These are phyloP conservation scores for Apamea anceps DNA, from an alignment of 2,888 invertebrate species.

Conservation along the genomic window DNA sequence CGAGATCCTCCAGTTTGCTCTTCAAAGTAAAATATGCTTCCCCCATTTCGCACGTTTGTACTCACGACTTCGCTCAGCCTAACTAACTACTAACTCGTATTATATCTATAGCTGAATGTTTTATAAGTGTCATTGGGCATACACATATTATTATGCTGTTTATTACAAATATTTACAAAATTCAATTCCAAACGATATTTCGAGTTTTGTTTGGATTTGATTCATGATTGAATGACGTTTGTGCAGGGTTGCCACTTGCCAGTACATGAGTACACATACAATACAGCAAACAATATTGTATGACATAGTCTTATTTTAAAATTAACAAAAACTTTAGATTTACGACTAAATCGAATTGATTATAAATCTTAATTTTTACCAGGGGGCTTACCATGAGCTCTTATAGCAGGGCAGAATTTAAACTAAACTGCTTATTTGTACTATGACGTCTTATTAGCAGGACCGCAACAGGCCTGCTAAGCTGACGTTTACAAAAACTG, in stretches of 20 bases:
- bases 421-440: too few relatives aligned
- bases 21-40: constrained; percentile 88
- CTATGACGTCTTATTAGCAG: too few relatives aligned
- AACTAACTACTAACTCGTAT: not conserved
- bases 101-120: not conserved
- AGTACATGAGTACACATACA: too few relatives aligned
- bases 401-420: too few relatives aligned
- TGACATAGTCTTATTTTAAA: not conserved
- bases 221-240: not conserved
- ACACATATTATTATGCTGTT: constrained; percentile 17
- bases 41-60: constrained; percentile 77
- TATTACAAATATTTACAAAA: constrained; percentile 39
- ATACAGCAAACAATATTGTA: not conserved
- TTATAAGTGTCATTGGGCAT: not conserved
- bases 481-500: too few relatives aligned
- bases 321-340: not conserved
- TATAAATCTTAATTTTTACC: not conserved
- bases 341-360: not conserved
- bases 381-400: too few relatives aligned
- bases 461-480: too few relatives aligned
- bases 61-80: constrained; percentile 1
- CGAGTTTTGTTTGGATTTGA: constrained; percentile 49
- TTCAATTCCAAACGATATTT: constrained; percentile 34
- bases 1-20: constrained; percentile 94
- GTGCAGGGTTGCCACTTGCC: not conserved